phyloP scores from a whole-genome alignment of 1,140 invertebrate species.

The Rhyacophila brunnea region DNA sequence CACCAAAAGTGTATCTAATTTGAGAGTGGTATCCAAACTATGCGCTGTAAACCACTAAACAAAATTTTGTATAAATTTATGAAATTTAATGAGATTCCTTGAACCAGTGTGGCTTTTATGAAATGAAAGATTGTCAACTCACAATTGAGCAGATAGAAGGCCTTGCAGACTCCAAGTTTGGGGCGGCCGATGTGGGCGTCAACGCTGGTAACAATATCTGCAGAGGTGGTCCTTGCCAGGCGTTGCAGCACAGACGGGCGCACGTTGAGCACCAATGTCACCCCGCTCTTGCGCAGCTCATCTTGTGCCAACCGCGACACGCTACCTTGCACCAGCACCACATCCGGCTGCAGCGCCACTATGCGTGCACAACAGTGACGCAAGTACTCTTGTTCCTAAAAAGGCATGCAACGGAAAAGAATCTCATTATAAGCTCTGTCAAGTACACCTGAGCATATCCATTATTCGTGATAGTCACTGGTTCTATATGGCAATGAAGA shows the following conservation, averaged over 20 bases:
- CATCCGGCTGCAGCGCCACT: conserved; percentile 76
- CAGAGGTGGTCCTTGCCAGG: conserved; percentile 78
- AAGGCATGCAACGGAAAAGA: no score
- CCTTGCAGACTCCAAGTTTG: conserved; percentile 81
- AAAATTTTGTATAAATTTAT: no score
- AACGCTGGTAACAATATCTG: conserved; percentile 85
- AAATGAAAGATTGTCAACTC: no score
- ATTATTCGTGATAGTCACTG: no score
- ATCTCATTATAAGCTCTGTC: no score
- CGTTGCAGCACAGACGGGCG: conserved; percentile 82
- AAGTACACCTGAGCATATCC: no score
- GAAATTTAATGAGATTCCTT: no score
- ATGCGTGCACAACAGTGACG: conserved; percentile 88
- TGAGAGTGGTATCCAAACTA: no score
- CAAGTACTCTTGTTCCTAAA: conserved; percentile 85
- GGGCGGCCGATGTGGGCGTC: conserved; percentile 83
- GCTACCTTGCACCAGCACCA: conserved; percentile 87
- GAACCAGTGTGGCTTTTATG: no score
- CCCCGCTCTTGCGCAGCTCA: conserved; percentile 70
- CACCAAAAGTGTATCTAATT: no score
- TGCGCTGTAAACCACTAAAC: no score
- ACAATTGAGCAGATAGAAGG: conserved; percentile 77
- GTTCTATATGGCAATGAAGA: no score
- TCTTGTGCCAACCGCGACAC: conserved; percentile 90
- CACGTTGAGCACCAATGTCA: conserved; percentile 87